phyloP scores from a whole-genome alignment of 1,140 invertebrate species.

The Drosophila lini region DNA sequence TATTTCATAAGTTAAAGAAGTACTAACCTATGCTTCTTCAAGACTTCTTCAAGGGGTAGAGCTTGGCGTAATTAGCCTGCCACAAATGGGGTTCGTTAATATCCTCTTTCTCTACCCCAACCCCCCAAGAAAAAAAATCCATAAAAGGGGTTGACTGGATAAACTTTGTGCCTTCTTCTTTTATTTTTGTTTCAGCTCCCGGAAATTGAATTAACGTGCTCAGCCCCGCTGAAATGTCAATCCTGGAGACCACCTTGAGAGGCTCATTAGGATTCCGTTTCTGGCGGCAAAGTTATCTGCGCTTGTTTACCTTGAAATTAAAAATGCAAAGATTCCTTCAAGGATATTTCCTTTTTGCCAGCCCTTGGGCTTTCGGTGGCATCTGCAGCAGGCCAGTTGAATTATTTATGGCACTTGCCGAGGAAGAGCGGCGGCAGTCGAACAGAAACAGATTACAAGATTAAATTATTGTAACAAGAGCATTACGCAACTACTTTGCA shows the following conservation, averaged over 20 bases:
- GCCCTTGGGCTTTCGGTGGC: constrained; percentile 20
- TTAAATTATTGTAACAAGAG: constrained; percentile 82
- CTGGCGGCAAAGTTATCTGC: constrained; percentile 57
- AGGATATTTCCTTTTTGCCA: constrained; percentile 23
- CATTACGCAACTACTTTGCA: constrained; percentile 81
- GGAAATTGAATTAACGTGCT: constrained; percentile 75
- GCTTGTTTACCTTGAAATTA: constrained; percentile 79
- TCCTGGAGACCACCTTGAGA: constrained; percentile 56
- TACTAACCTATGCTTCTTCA: constrained; percentile 15
- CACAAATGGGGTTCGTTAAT: constrained; percentile 61
- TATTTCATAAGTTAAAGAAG: not conserved
- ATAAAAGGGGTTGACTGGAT: constrained; percentile 66
- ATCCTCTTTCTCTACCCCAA: not conserved
- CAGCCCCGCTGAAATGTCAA: constrained; percentile 64
- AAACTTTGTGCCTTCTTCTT: constrained; percentile 70
- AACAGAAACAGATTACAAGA: constrained; percentile 79
- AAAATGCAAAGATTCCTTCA: constrained; percentile 72
- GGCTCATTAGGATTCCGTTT: constrained; percentile 78
- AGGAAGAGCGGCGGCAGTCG: constrained; percentile 19
- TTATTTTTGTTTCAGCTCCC: constrained; percentile 79
- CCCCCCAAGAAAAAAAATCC: not conserved
- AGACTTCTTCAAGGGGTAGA: constrained; percentile 21
- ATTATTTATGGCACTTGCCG: constrained; percentile 77
- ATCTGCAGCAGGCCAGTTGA: constrained; percentile 59
- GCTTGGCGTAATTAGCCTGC: constrained; percentile 58